Evolutionary conservation across 2,797 vertebrate genomes (phyloP), one percentile per base, ranked within the genome.

Genomic region (Siniperca undulata): DNA sequence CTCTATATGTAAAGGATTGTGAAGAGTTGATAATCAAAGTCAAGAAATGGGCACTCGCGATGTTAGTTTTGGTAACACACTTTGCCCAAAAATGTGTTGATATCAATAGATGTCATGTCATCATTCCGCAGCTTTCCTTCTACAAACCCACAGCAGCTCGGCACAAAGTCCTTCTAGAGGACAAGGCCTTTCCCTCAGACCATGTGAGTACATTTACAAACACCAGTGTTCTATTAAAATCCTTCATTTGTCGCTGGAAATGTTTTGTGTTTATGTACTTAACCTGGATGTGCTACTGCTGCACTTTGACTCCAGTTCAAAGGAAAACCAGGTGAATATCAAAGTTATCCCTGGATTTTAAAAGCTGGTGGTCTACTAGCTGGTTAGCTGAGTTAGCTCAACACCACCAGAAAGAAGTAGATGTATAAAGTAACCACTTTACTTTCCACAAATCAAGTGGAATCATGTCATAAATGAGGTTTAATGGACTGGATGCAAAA

Each of bases 131-230:
- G 98, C 94, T 99, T 38, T 96, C 98, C 38, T 99, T 99, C 94
- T 99, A 98, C 94, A 98, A 97, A 69, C 98, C 98, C 46, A 98
- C 97, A 1, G 74, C 95, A 34, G 90, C 90, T 64, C 95, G 97
- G 0, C 95, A 97, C 88, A 99, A 97, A 95, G 97, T 99, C 92
- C 95, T 99, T 42, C 95, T 99, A 38, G 98, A 99, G 93, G 91
- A 94, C 82, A 98, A 91, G 84, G 97, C 98, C 61, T 99, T 99
- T 91, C 97, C 98, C 12, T 99, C 98, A 67, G 98, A 99, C 93
- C 97, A 98, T 16, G 98, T 99, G 96, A 97, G 97, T 79, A 77
- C 69, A 44, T 11, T 19, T 6, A 2, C 11, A 16, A 27, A 27
- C 27, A 27, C 27, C 27, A 27, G 27, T 27, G 27, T 22, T 40